Conservation (phyloP, 2,888 invertebrate genomes). For the Latrodectus elegans region DNA sequence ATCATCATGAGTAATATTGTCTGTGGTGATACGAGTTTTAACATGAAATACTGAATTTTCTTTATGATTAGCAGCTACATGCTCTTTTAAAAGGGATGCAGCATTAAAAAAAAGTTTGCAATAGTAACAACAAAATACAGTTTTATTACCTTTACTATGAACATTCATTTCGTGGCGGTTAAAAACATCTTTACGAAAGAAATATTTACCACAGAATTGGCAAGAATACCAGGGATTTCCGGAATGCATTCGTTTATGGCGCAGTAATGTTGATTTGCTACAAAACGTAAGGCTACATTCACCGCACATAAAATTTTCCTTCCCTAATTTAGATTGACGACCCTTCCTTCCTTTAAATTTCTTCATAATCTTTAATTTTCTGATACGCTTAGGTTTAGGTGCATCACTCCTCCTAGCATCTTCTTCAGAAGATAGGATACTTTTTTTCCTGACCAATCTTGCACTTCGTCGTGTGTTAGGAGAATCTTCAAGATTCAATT, state of each 20-base stretch:
- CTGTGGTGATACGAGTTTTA: conserved; percentile 1
- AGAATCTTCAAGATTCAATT: conserved; percentile 15
- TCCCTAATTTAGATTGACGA: conserved; percentile 43
- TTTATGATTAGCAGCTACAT: conserved; percentile 45
- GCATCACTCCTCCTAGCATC: neutral
- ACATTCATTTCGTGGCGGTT: conserved; percentile 65
- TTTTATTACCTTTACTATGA: conserved; percentile 45
- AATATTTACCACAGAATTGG: conserved; percentile 66
- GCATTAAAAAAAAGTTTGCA: conserved; percentile 52
- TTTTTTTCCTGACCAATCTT: conserved; percentile 45
- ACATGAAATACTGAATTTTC: conserved; percentile 54
- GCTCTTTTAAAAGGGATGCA: conserved; percentile 40
- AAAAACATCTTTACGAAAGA: conserved; percentile 66
- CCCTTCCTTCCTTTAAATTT: conserved; percentile 30
- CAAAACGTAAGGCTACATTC: conserved; percentile 56
- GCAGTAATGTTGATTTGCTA: conserved; percentile 58
- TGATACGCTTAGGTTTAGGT: conserved; percentile 13
- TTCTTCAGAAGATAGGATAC: conserved; percentile 37
- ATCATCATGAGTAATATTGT: conserved; percentile 1
- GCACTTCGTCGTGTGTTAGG: conserved; percentile 49
- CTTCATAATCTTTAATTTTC: conserved; percentile 19
- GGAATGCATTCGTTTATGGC: conserved; percentile 67
- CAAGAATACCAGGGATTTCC: conserved; percentile 61
- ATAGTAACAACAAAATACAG: conserved; percentile 60
- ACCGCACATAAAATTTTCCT: conserved; percentile 42